Evolutionary conservation across 2,113 vertebrate genomes (phyloP), one percentile per base, ranked within the genome.

Genomic region (Maccullochella peelii): DNA sequence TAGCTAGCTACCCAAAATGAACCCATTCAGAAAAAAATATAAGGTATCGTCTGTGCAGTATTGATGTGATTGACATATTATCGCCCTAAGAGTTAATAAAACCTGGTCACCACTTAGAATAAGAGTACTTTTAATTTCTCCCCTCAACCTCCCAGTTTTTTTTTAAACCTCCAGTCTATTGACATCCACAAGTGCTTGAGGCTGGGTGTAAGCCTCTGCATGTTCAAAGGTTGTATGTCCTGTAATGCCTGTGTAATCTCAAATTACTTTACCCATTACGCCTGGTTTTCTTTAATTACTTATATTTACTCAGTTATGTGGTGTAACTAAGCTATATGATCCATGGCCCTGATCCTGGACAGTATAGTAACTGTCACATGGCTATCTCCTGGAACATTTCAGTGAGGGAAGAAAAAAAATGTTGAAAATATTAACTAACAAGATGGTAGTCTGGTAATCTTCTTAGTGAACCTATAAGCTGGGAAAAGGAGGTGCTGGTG

Each of bases 181-280:
- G 27, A 59, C 25, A 36, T 70, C 4, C 75, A 18, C 21, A n/a
- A 42, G 20, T 63, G 69, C 14, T 15, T 12, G 55, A 40, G 25
- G 47, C 25, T 44, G 54, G 3, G n/a, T 44, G 55, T 54, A 25
- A 55, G n/a, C 15, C 8, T 71, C 2, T 65, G 30, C 15, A 55
- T 72, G 42, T 86, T 62, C 9, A 65, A 65, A 76, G 54, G 66
- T 66, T 52, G 50, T 14, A 6, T 65, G 16, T 58, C 4, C n/a
- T 67, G 21, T 68, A 40, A 79, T 73, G 12, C 15, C 23, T 59
- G 9, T 66, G 11, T 27, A 14, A 57, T 27, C 16, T 20, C 25
- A 55, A 33, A 4, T n/a, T 16, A 52, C 18, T 58, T 11, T 16
- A 3, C 20, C n/a, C 11, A 4, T 25, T 30, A 21, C 18, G 15